phyloP scores from a whole-genome alignment of 2,888 invertebrate genomes.

The Acanthoscelides obtectus region DNA sequence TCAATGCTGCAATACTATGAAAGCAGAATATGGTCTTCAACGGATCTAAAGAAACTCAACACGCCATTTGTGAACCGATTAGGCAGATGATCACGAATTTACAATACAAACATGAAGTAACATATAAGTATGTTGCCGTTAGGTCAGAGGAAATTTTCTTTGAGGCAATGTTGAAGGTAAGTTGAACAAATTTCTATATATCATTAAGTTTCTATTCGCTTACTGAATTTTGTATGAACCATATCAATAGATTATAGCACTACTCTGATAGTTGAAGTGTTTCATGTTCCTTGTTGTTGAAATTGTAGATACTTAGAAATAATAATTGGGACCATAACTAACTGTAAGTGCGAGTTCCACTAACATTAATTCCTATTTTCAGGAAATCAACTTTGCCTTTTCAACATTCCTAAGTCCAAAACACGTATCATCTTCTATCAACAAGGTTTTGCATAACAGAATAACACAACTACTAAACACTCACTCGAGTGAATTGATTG shows the following conservation, averaged over 20 bases:
- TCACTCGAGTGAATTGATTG: background rate
- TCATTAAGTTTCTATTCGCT: too few species aligned
- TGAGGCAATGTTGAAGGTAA: slow-evolving; percentile 53
- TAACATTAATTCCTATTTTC: too few species aligned
- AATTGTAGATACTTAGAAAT: too few species aligned
- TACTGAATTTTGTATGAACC: too few species aligned
- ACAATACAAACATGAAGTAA: slow-evolving; percentile 33
- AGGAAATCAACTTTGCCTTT: slow-evolving; percentile 33
- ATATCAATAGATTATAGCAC: too few species aligned
- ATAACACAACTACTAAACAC: background rate
- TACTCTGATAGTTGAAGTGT: too few species aligned
- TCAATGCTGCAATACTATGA: slow-evolving; percentile 56
- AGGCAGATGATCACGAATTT: slow-evolving; percentile 42
- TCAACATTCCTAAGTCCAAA: slow-evolving; percentile 28
- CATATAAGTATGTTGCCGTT: slow-evolving; percentile 54
- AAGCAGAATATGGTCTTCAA: slow-evolving; percentile 49
- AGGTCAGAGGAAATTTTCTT: slow-evolving; percentile 54
- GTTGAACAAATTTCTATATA: too few species aligned
- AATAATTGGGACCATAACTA: too few species aligned
- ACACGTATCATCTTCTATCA: slow-evolving; percentile 19
- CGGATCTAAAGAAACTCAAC: slow-evolving; percentile 43
- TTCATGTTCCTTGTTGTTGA: too few species aligned
- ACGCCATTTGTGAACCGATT: slow-evolving; percentile 50
- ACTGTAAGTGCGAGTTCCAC: too few species aligned
- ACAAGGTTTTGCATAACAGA: slow-evolving; percentile 7